Base-by-base conservation (phyloP, 2,888 invertebrate species). In the Disparrhopalites patrizii region DNA sequence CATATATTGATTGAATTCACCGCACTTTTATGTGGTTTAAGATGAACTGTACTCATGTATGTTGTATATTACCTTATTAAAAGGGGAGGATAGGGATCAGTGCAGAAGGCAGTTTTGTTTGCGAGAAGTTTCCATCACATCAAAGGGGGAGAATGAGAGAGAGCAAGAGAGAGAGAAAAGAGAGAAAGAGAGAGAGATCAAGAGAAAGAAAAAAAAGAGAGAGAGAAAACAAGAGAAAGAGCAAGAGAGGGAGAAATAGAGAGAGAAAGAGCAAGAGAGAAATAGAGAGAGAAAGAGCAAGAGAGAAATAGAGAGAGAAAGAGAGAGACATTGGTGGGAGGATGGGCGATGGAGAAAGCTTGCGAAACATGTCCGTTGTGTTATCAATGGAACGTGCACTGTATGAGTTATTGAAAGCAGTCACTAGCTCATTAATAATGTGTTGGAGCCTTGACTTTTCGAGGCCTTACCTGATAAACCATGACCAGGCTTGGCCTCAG, bases 371-470 rank as follows among this genome's bases (percentile, higher is more conserved):
- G 38, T 20, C 36, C 38, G 23, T 5, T 7, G 20, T 40, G 15
- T 58, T 60, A 60, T 60, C 58, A 58, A 36, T 43, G 40, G 47
- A 47, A 47, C 60, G 47, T 60, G 60, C 43, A 58, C n/a, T n/a
- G 40, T 43, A 23, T 47, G 50, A 47, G 40, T 47, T 60, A 47
- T 60, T 30, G 47, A 60, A 40, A 31, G 43, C 47, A 60, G 40
- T 60, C 43, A 47, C 47, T 31, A 20, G 60, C 36, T 58, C 43
- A 60, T 60, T 47, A 60, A 60, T 60, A 47, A 47, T 31, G 60
- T 47, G 60, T 47, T 43, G 31, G 43, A 40, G 43, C 60, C 60
- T 60, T 60, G 60, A 60, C 60, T 60, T 50, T 60, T 58, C n/a
- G 60, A 60, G 60, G 60, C 47, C 50, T 40, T 43, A 60, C 58